Evolutionary conservation across 2,797 vertebrate species (phyloP), one percentile per base, ranked within the genome.

Genomic region (Sebastes trivittatus): DNA sequence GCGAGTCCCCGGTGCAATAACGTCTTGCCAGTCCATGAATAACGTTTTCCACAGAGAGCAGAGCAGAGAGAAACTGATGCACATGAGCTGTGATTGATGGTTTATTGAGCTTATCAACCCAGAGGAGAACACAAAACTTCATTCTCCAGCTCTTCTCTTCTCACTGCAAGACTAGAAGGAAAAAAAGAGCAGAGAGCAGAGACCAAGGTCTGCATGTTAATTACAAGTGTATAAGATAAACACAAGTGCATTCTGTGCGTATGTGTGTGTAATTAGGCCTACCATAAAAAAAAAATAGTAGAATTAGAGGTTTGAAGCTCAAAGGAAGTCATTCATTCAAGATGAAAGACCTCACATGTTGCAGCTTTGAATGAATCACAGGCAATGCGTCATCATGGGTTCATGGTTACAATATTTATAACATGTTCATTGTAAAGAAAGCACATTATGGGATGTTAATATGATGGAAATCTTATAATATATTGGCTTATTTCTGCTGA

Each of bases 21-120:
- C 13, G 16, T 78, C 70, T 79, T 84, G 60, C 59, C 36, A 59
- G 60, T 25, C 71, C 23, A 74, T 74, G 80, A 85, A 83, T 77
- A 69, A 34, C 67, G 71, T 86, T 88, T 84, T 78, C 82, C 72
- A 23, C 30, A 10, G 85, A 78, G 69, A 65, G 62, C 70, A 29
- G 62, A 73, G 72, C 56, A 64, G 62, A 75, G 67, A 46, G 75
- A 75, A 58, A 74, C 73, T 83, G 84, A 76, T 82, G 78, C 72
- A 73, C 69, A 79, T 25, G 46, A 71, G 77, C 79, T 72, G 55
- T 75, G 83, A 83, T 70, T 85, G 83, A 89, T 82, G 80, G 64
- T 82, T 87, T 82, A 81, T 79, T 87, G 78, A 84, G 77, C 77
- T 83, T 74, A 84, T 90, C 80, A 88, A 66, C 65, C 65, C 71